Evolutionary conservation across 1,140 invertebrate genomes (phyloP).

Genomic region (Pachypsylla venusta): DNA sequence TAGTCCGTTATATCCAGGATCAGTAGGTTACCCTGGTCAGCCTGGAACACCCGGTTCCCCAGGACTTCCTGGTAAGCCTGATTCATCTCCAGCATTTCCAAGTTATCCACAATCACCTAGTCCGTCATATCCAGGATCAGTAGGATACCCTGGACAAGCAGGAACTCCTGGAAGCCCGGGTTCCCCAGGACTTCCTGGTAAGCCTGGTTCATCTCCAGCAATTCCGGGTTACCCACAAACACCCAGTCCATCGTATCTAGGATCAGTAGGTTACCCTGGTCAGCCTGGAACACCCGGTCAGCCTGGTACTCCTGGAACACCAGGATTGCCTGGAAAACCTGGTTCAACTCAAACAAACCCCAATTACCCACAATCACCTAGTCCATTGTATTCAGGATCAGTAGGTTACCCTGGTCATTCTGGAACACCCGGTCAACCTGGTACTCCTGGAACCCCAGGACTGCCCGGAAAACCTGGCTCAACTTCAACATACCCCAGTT

Average conservation of each 20-base stretch:
- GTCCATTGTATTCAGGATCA: constrained; percentile 9
- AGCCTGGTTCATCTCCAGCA: constrained; percentile 17
- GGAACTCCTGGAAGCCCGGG: constrained; percentile 6
- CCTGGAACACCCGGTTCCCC: neutral
- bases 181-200: constrained; percentile 19
- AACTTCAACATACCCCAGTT: neutral
- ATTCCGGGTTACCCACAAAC: constrained; percentile 16
- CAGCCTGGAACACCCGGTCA: constrained; percentile 16
- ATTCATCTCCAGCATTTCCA: neutral
- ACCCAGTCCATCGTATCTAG: constrained; percentile 20
- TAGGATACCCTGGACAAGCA: constrained; percentile 14
- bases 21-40: constrained; percentile 13
- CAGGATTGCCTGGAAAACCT: constrained; percentile 20
- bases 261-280: constrained; percentile 11
- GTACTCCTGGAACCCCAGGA: constrained; percentile 11
- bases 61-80: constrained; percentile 17
- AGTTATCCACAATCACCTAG: neutral
- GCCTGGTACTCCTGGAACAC: constrained; percentile 19
- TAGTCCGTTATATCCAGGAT: constrained; percentile 20
- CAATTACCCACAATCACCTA: neutral
- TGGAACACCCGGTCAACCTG: constrained; percentile 17
- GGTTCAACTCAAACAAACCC: neutral
- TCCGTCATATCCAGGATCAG: constrained; percentile 11
- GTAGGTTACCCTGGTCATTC: constrained; percentile 6
- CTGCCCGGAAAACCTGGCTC: constrained; percentile 13